phyloP scores from a whole-genome alignment of 2,888 invertebrate genomes.

The Drosophila algonquin region DNA sequence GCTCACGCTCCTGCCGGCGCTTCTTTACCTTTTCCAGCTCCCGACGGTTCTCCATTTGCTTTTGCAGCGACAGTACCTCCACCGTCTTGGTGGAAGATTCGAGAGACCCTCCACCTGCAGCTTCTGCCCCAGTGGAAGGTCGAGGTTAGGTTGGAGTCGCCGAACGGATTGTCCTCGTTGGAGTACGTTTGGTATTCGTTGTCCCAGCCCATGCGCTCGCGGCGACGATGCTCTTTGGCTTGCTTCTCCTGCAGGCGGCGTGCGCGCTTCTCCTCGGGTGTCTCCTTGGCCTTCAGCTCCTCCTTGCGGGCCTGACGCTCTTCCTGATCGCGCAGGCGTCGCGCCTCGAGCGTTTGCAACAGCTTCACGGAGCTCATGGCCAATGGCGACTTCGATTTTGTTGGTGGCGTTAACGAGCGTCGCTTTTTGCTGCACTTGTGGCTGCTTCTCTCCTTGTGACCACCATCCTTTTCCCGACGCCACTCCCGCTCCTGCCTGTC shows the following conservation, averaged over 20 bases:
- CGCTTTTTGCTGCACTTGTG: slow-evolving; percentile 15
- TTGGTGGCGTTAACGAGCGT: slow-evolving; percentile 1
- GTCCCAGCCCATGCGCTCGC: slow-evolving; percentile 98
- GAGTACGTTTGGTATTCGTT: slow-evolving; percentile 98
- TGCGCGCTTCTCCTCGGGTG: slow-evolving; percentile 95
- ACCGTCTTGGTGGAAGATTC: slow-evolving; percentile 91
- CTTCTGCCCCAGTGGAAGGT: slow-evolving; percentile 98
- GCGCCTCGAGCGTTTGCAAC: slow-evolving; percentile 89
- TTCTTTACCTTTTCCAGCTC: slow-evolving; percentile 98
- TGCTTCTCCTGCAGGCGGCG: slow-evolving; percentile 95
- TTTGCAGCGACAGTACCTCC: slow-evolving; percentile 91
- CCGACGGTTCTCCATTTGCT: slow-evolving; percentile 94
- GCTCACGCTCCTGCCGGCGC: slow-evolving; percentile 93
- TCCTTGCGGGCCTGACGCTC: slow-evolving; percentile 90
- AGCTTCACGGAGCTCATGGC: slow-evolving; percentile 85
- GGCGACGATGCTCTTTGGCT: slow-evolving; percentile 93
- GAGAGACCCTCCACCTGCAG: slow-evolving; percentile 95
- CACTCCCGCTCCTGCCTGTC: slow-evolving; percentile 10
- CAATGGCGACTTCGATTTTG: slow-evolving; percentile 17
- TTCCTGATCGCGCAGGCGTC: slow-evolving; percentile 87
- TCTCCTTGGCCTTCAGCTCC: slow-evolving; percentile 93
- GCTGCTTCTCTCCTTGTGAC: slow-evolving; percentile 20
- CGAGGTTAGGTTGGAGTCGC: slow-evolving; percentile 96
- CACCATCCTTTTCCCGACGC: slow-evolving; percentile 18
- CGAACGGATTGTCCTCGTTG: slow-evolving; percentile 99